Percentiles rank a stretch among this genome's conserved stretches.
phyloP scores from a whole-genome alignment of 2,113 vertebrate genomes.

The Leptobrachium ailaonicum region DNA sequence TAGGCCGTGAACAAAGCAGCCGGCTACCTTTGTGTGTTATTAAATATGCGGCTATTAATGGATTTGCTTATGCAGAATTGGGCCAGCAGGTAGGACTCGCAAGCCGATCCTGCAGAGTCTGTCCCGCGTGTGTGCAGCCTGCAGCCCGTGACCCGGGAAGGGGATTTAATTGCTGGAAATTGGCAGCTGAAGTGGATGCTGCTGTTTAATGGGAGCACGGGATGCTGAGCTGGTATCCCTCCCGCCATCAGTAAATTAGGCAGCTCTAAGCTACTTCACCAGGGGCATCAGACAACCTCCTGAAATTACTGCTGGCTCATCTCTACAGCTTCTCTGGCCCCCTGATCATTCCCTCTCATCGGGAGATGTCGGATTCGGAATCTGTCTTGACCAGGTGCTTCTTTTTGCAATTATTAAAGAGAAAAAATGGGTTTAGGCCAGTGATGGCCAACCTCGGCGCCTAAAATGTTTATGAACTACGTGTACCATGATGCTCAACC shows the following conservation, averaged over 20 bases:
- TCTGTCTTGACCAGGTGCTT: background rate
- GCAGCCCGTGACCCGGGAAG: background rate
- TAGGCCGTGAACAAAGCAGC: background rate
- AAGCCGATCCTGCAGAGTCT: constrained; percentile 21
- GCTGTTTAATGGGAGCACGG: background rate
- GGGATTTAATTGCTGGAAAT: background rate
- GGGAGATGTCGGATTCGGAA: background rate
- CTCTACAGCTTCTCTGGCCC: background rate
- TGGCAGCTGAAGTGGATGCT: constrained; percentile 18
- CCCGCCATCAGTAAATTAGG: background rate
- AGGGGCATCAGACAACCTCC: background rate
- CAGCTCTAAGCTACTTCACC: background rate
- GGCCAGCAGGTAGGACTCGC: constrained; percentile 15
- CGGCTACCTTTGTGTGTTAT: background rate
- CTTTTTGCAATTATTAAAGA: no score
- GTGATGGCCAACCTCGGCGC: no score
- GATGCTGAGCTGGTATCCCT: background rate
- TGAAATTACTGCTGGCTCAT: background rate
- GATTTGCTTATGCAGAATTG: background rate
- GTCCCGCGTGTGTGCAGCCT: constrained; percentile 33
- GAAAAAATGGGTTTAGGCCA: no score
- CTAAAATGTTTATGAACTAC: no score
- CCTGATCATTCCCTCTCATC: background rate
- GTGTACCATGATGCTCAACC: no score
- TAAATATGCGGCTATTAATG: background rate